Evolutionary conservation across 2,113 vertebrate genomes (phyloP).

Genomic region (Dolichallabes microphthalmus): DNA sequence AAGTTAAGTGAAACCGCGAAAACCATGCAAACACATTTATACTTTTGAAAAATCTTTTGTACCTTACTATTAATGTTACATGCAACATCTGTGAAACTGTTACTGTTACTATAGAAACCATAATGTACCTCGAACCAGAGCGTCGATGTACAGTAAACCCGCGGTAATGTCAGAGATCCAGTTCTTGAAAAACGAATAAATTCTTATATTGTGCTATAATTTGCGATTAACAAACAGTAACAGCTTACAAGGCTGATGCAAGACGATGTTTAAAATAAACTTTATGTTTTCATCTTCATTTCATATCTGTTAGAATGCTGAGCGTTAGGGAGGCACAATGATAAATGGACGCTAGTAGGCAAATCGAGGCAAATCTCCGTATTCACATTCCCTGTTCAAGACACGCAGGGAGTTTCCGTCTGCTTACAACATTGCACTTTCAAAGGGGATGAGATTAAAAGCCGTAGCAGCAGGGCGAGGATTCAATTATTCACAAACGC

Average conservation of each 20-base stretch:
- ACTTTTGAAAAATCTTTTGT: too few relatives aligned
- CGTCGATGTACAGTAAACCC: background rate
- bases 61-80: too few relatives aligned
- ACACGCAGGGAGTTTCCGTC: constrained; percentile 4
- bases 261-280: background rate
- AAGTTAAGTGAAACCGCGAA: background rate
- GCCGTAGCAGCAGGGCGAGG: background rate
- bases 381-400: background rate
- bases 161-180: background rate
- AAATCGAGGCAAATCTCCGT: background rate
- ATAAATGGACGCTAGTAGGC: background rate
- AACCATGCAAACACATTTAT: background rate
- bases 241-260: background rate
- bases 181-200: background rate
- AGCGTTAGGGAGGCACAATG: background rate
- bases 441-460: constrained; percentile 14
- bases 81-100: too few relatives aligned
- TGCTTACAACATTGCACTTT: background rate
- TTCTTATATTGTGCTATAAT: background rate
- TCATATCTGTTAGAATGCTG: background rate
- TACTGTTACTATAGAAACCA: background rate
- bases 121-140: too few relatives aligned
- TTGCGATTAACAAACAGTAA: background rate
- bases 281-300: background rate
- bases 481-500: constrained; percentile 13